Percentiles rank a stretch among this genome's conserved stretches.
These are phyloP conservation scores for Cataglyphis hispanica DNA, from an alignment of 1,140 invertebrate genomes.

Conservation along the genomic window DNA sequence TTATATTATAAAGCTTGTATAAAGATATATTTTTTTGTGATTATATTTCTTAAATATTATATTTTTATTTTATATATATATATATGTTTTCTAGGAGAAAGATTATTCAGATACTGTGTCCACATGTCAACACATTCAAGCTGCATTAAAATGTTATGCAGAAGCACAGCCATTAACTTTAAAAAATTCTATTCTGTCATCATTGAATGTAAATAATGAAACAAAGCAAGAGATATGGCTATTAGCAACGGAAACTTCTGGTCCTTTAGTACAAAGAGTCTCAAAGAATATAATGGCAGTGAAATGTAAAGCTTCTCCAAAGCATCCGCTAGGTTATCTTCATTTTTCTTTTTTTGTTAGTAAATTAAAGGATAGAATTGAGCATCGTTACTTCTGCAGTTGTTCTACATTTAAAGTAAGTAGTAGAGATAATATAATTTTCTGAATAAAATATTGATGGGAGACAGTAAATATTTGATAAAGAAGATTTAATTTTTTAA, in stretches of 20 bases:
- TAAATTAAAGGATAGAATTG: conserved; percentile 87
- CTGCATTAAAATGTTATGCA: conserved; percentile 89
- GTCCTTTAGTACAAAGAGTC: conserved; percentile 92
- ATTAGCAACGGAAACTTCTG: conserved; percentile 89
- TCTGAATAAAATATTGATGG: conserved; percentile 12
- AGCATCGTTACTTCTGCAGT: conserved; percentile 89
- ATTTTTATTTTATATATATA: neutral
- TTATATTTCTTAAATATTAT: conserved; percentile 24
- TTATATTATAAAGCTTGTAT: conserved; percentile 8
- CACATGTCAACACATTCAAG: conserved; percentile 90
- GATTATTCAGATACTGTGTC: conserved; percentile 76
- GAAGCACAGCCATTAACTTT: conserved; percentile 89
- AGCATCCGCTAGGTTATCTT: conserved; percentile 92
- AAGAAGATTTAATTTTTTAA: neutral
- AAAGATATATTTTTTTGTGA: neutral
- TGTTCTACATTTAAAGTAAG: conserved; percentile 89
- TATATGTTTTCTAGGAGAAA: conserved; percentile 80
- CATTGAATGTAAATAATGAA: conserved; percentile 89
- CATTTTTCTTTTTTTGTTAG: conserved; percentile 90
- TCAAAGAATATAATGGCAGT: conserved; percentile 93
- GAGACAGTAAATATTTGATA: conserved; percentile 41
- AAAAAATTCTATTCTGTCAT: conserved; percentile 89
- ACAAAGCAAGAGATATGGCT: conserved; percentile 90
- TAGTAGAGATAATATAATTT: conserved; percentile 27
- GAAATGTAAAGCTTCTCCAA: conserved; percentile 90